Conservation (phyloP, 1,140 invertebrate species). For the Bombyx mandarina region DNA sequence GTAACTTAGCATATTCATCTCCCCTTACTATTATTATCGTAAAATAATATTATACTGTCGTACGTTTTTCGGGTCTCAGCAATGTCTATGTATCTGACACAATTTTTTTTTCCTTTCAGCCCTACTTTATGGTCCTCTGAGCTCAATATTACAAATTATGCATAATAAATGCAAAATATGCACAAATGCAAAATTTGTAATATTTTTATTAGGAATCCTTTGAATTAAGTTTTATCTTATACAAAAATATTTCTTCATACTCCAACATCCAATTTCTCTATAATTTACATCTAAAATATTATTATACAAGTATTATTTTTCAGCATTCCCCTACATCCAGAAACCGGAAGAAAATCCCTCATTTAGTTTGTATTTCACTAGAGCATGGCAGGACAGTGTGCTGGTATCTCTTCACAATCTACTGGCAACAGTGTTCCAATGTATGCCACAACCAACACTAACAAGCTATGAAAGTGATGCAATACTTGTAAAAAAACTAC, state of each 20-base stretch:
- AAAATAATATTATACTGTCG: no score
- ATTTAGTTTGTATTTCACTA: conserved; percentile 91
- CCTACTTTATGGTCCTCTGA: no score
- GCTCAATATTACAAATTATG: neutral
- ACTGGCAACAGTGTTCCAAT: conserved; percentile 90
- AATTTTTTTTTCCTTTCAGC: no score
- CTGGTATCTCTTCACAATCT: conserved; percentile 96
- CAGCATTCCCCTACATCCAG: conserved; percentile 91
- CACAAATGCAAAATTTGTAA: no score
- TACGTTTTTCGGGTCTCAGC: no score
- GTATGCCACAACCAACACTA: conserved; percentile 86
- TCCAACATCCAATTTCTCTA: no score
- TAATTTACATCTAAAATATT: neutral
- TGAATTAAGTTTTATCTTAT: no score
- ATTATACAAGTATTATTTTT: conserved; percentile 32
- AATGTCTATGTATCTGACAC: no score
- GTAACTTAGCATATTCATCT: no score
- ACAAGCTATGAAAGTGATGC: conserved; percentile 90
- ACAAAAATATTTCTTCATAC: no score
- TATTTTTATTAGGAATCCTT: neutral
- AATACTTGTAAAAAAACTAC: conserved; percentile 81
- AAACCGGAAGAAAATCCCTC: conserved; percentile 91
- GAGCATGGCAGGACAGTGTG: conserved; percentile 96
- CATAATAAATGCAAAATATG: no score
- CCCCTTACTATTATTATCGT: no score